Base-by-base conservation (phyloP, 2,113 vertebrate species). In the Buteo buteo region DNA sequence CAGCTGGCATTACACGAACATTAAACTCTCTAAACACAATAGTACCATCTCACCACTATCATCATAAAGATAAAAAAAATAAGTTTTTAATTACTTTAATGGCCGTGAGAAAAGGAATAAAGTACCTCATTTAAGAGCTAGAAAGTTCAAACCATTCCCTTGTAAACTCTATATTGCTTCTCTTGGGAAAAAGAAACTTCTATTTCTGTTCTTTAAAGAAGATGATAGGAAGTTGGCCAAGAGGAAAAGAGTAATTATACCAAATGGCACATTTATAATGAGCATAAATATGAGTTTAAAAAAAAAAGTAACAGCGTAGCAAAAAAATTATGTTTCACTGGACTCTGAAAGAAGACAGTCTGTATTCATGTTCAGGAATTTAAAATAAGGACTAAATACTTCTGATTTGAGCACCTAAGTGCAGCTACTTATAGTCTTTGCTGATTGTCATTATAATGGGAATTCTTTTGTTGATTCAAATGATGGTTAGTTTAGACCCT, bases 221-320 rank as follows among this genome's bases (percentile, higher is more conserved):
- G 25, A 59, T 73, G 82, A 73, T 70, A 84, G 59, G 82, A 96
- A 95, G 72, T 31, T 88, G 67, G 93, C 93, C 73, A 90, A 92
- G 83, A 97, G 70, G 45, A 94, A 94, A 96, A 93, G 78, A 94
- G 67, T 90, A 95, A 96, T 96, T 97, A 70, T 76, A 93, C 65
- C 69, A 95, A 95, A 92, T 69, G 57, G 52, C n/a, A 92, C 55
- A 83, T 57, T 86, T 85, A 67, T 81, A 90, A 88, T 72, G 34
- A 96, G 55, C 34, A 71, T 50, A 70, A 93, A 90, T 78, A 49
- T 3, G 38, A 83, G 28, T 61, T 78, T 13, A 73, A 76, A 94
- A 87, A 45, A n/a, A 58, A 52, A 71, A 77, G 22, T 55, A 85
- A 82, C 52, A 84, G 65, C 21, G 19, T 50, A 77, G 45, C 10